Evolutionary conservation across 2,797 vertebrate species (phyloP), one percentile per base, ranked within the genome.

Genomic region (Hoplostethus mediterraneus): DNA sequence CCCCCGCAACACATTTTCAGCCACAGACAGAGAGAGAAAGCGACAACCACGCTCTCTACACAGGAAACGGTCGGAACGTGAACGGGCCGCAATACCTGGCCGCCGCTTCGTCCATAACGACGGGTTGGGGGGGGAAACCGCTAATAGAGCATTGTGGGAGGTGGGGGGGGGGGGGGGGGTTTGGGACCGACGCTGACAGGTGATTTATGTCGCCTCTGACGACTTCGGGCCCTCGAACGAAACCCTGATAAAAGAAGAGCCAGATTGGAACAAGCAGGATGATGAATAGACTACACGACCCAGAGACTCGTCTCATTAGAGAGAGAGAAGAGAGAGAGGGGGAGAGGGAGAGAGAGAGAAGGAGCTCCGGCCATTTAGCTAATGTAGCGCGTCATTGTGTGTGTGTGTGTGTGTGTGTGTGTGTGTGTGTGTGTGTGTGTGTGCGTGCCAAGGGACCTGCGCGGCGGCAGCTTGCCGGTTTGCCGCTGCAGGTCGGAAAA

Each of bases 251-350:
- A 98, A 99, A 96, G 97, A 94, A 96, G 93, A 93, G 95, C 95
- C 95, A 95, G 95, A 98, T 98, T 97, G 96, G 96, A 98, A 96
- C 93, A 96, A 98, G 95, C 97, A 98, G 97, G 92, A 98, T 98
- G 98, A 99, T 98, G 95, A 98, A 99, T 97, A 96, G 96, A 96
- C 95, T 94, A 96, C 95, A 94, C 92, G 84, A 95, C 94, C 95
- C 95, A 95, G 93, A 96, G 96, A 95, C 96, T 96, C 95, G 96
- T 97, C 97, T 98, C 96, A 97, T 99, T 99, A 95, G 94, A 85
- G 21, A 12, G 52, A 48, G 83, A 76, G 76, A 67, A 87, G 70
- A 87, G 89, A 91, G 82, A 87, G 87, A 90, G 90, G 53, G 21
- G 13, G 52, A 48, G 83, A 76, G 85, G 76, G 70, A 87, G 70